Conservation (phyloP, 2,888 invertebrate species). For the Phania funesta region DNA sequence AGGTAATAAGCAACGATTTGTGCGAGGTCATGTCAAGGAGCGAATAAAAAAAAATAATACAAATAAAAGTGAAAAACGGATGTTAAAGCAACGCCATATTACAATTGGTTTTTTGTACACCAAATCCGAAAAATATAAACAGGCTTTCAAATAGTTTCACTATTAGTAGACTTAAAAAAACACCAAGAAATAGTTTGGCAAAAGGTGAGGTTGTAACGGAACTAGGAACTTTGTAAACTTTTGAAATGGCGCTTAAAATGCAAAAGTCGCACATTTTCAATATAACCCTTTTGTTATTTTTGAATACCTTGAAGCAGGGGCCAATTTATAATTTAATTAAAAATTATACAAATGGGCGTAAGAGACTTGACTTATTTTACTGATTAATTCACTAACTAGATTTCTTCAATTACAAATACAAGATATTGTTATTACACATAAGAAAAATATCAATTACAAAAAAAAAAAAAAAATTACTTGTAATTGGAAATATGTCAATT, state of each 20-base stretch:
- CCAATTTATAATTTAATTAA: background rate
- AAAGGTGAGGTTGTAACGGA: slow-evolving; percentile 47
- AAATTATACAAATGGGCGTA: background rate
- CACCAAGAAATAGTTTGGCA: slow-evolving; percentile 29
- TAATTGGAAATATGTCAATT: no score
- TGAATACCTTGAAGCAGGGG: background rate
- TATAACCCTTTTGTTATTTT: slow-evolving; percentile 23
- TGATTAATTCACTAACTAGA: no score
- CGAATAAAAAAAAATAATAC: background rate
- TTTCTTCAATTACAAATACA: no score
- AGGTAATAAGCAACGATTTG: slow-evolving; percentile 47
- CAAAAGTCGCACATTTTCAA: slow-evolving; percentile 60
- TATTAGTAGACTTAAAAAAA: slow-evolving; percentile 2
- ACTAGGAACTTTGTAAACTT: slow-evolving; percentile 50
- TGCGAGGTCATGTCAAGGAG: slow-evolving; percentile 55
- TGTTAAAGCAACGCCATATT: slow-evolving; percentile 48
- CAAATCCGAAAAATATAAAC: slow-evolving; percentile 7
- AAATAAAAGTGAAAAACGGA: slow-evolving; percentile 25
- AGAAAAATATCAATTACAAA: no score
- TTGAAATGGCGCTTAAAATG: slow-evolving; percentile 57
- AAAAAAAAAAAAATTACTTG: no score
- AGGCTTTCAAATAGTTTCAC: background rate
- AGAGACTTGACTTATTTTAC: no score
- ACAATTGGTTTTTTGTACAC: slow-evolving; percentile 11
- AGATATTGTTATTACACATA: no score